Evolutionary conservation across 2,113 vertebrate genomes (phyloP).

Genomic region (Saimiri boliviensis): DNA sequence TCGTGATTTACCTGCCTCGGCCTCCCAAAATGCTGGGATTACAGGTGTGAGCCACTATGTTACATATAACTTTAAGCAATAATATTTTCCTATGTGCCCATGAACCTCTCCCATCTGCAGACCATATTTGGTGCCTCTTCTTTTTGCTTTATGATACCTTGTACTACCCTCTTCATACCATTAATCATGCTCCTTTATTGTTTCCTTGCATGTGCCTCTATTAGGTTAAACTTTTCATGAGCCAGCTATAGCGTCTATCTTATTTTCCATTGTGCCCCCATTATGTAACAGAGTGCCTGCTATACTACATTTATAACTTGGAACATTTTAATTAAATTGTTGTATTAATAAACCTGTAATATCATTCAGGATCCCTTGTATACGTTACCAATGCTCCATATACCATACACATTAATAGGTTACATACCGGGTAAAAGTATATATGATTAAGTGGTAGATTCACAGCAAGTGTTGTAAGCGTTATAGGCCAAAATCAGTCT

Average conservation of each 20-base stretch:
- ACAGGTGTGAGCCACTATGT: no score
- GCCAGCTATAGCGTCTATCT: not conserved
- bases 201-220: not conserved
- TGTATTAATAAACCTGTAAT: not conserved
- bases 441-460: not conserved
- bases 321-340: not conserved
- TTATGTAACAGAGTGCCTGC: not conserved
- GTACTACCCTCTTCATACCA: not conserved
- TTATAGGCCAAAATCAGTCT: not conserved
- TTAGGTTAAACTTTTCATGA: not conserved
- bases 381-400: not conserved
- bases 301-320: not conserved
- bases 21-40: no score
- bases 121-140: not conserved
- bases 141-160: not conserved
- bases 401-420: not conserved
- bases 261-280: not conserved
- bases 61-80: not conserved
- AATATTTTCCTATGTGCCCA: not conserved
- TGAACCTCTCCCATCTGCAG: not conserved
- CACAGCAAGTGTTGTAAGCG: not conserved
- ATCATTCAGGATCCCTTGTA: not conserved
- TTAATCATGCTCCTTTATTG: not conserved
- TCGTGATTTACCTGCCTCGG: rapidly evolving
- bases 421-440: not conserved